Percentiles rank a stretch among this genome's conserved stretches.
Conservation (phyloP, 2,888 invertebrate genomes). For the Pammene fasciana region DNA sequence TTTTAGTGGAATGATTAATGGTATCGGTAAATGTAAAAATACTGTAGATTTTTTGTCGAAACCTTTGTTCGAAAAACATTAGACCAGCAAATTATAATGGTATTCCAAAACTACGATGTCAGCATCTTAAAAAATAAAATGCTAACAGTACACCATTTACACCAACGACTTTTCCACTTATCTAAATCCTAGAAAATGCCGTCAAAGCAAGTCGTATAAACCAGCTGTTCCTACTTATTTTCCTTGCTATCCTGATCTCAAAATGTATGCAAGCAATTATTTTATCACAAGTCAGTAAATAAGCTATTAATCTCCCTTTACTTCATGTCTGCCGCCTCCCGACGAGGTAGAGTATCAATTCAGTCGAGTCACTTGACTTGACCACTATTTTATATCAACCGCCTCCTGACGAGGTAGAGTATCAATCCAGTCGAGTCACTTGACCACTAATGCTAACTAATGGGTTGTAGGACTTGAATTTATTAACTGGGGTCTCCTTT, state of each 20-base stretch:
- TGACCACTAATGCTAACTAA: slow-evolving; percentile 30
- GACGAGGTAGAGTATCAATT: slow-evolving; percentile 20
- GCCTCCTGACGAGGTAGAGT: slow-evolving; percentile 12
- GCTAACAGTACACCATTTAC: no score
- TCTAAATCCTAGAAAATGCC: no score
- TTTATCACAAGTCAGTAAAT: slow-evolving; percentile 31
- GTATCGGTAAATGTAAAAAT: no score
- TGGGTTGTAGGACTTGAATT: slow-evolving; percentile 19
- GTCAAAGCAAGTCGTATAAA: not conserved
- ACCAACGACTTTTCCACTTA: no score
- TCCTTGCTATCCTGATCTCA: not conserved
- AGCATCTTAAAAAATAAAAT: no score
- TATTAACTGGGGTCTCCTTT: slow-evolving; percentile 25
- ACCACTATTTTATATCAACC: not conserved
- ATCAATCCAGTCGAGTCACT: slow-evolving; percentile 20
- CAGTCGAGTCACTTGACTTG: slow-evolving; percentile 16
- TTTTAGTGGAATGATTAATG: no score
- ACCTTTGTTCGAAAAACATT: no score
- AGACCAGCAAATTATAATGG: no score
- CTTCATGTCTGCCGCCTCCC: slow-evolving; percentile 20
- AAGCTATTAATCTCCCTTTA: slow-evolving; percentile 34
- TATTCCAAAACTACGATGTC: no score
- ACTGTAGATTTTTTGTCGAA: no score
- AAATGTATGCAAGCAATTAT: slow-evolving; percentile 36
- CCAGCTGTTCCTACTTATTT: not conserved